Base-by-base conservation (phyloP, 2,113 vertebrate genomes). In the Salvelinus sp. region DNA sequence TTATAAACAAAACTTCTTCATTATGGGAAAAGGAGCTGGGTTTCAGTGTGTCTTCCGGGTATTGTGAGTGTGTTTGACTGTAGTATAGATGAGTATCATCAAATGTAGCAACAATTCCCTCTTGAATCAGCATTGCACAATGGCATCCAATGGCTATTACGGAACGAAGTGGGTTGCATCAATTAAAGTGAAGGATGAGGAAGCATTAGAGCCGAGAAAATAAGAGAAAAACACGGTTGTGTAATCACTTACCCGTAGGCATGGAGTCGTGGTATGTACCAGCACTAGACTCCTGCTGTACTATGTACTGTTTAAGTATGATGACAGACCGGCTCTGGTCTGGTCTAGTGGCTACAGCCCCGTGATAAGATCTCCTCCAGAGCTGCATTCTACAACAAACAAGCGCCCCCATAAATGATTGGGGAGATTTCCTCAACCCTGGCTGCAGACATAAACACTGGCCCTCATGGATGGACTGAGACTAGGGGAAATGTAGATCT, bases 371-470 rank as follows among this genome's bases (percentile, higher is more conserved):
- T 93, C 92, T 77, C 77, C 82, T 79, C 79, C 78, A 75, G 83
- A 87, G 83, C 89, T 90, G 89, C 88, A 76, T 87, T 90, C 83
- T 89, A 87, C 88, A 91, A 91, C 89, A 93, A 93, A 91, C 91
- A 91, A 84, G 88, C 73, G 80, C 88, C 76, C 75, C 75, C 77
- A 91, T 91, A 92, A 93, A 92, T 88, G 88, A 84, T 80, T 80
- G 62, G 80, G 82, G 79, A 85, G 82, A 84, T 90, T 91, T 90
- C 89, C 87, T 79, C 84, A 62, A 6, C 38, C 66, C 3, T 73
- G 77, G 81, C 91, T 85, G 84, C 82, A 94, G 92, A 93, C 92
- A 93, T 93, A 94, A 94, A 94, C 92, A 94, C 77, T 73, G 86
- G 68, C 86, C 90, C 86, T 65, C 90, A 88, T 85, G 88, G 85